Conservation (phyloP, 1,140 invertebrate genomes). For the roundworm (Caenorhabditis elegans) region WBcel235 BX284604.4:10124001-10124500, state of each 20-base stretch:
- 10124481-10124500: not conserved
- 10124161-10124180: constrained; percentile 19
- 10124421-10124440: not conserved
- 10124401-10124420: not conserved
- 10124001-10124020: not conserved
- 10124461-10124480: not conserved
- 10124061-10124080: constrained; percentile 36
- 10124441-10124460: not conserved
- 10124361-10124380: constrained; percentile 32
- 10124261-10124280: not conserved
- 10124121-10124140: not conserved
- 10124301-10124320: not conserved
- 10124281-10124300: constrained; percentile 20
- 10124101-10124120: not conserved
- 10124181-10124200: constrained; percentile 32
- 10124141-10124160: constrained; percentile 12
- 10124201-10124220: not conserved
- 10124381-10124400: not conserved
- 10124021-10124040: constrained; percentile 30
- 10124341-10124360: constrained; percentile 30
- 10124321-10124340: not conserved
- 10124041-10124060: constrained; percentile 37
- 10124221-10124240: constrained; percentile 23
- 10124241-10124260: not conserved
- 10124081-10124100: not conserved